Base-by-base conservation (phyloP, 2,888 invertebrate genomes). In the Zaprionus lineosus region DNA sequence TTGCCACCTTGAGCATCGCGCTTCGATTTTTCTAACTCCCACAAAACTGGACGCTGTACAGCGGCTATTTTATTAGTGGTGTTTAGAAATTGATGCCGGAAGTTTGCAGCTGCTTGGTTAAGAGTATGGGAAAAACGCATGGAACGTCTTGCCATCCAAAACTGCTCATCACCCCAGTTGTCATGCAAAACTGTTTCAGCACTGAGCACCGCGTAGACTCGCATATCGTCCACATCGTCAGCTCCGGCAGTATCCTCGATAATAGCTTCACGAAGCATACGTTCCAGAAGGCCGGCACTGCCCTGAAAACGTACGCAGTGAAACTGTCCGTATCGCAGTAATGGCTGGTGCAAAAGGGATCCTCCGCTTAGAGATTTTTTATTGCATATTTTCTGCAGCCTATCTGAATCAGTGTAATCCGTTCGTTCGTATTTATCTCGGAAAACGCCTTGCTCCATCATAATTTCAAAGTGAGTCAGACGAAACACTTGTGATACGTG, bases 171-270 rank as follows among this genome's bases (percentile, higher is more conserved):
- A 0, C 98, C 98, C 90, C 96, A 98, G n/a, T 91, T 91, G 81
- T 97, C 94, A 87, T 98, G 98, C 14, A 98, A 88, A 1, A 96
- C 93, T 53, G 96, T 94, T 91, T 98, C 98, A 8, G 95, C 96
- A 87, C 95, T 94, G 21, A 87, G 66, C 26, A 88, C 55, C 0
- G 84, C 83, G 36, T 85, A 77, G 12, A 84, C 74, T 9, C 77
- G 86, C 52, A 79, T 61, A 26, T 81, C 87, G n/a, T 82, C 66
- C 0, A 19, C 56, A 14, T 84, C 84, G 1, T 78, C 73, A 0
- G 18, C 44, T 2, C 61, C 74, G 0, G 53, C 18, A 1, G 69
- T 83, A 39, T 67, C 74, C 53, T 65, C 75, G 3, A 41, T 63
- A 15, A 74, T 67, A 39, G 74, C 72, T 18, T 61, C 65, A 90